Evolutionary conservation across 2,113 vertebrate genomes (phyloP).

Genomic region (Bos javanicus): DNA sequence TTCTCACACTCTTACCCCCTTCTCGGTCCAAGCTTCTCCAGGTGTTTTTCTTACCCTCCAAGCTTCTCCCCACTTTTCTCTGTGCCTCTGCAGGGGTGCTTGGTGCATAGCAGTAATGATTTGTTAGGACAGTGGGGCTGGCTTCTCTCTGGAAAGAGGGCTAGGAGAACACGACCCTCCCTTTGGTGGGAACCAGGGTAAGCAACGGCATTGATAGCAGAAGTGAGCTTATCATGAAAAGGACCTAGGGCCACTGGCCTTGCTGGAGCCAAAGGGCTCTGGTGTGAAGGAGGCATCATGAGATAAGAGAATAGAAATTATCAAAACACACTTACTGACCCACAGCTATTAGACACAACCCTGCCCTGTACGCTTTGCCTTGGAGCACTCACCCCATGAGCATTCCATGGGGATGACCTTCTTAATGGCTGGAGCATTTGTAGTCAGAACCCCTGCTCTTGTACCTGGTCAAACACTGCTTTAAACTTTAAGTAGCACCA

Average conservation of each 20-base stretch:
- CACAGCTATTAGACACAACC: background rate
- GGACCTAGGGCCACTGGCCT: background rate
- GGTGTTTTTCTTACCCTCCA: background rate
- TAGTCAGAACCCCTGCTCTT: background rate
- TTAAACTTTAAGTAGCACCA: background rate
- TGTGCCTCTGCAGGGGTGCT: background rate
- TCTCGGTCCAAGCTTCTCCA: background rate
- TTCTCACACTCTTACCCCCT: background rate
- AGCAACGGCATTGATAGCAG: background rate
- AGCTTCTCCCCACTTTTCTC: background rate
- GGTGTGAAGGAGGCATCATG: background rate
- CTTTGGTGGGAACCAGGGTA: background rate
- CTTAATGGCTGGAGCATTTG: background rate
- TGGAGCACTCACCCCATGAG: background rate
- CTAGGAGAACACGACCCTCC: background rate
- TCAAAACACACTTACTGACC: background rate
- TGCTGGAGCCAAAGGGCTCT: background rate
- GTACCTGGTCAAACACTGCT: background rate
- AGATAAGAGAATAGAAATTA: background rate
- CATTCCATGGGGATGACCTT: background rate
- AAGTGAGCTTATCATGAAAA: background rate
- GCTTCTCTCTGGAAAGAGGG: background rate
- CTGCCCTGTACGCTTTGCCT: background rate
- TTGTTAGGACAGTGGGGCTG: background rate
- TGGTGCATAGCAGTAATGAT: background rate